A percentile compares a stretch with the other conserved stretches of the same genome.
phyloP scores from a whole-genome alignment of 2,888 invertebrate species.

The Lithophane socia region DNA sequence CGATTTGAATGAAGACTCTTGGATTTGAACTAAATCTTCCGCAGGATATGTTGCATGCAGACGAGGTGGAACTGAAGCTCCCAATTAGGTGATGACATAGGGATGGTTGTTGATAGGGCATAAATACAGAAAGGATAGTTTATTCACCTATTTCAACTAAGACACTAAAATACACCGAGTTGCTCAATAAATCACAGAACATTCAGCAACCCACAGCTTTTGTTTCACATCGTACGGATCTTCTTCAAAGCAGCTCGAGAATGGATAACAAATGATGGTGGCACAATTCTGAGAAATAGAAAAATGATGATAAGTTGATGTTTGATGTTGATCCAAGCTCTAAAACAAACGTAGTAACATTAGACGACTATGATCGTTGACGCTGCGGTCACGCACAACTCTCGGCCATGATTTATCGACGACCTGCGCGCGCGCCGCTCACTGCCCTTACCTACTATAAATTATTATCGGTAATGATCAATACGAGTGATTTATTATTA shows the following conservation, averaged over 20 bases:
- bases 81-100: not conserved
- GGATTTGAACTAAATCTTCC: not conserved
- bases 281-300: conserved; percentile 42
- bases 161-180: not conserved
- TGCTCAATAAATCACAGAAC: conserved; percentile 1
- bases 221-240: conserved; percentile 15
- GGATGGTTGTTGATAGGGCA: not conserved
- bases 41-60: not conserved
- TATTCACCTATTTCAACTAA: not conserved
- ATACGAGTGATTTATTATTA: conserved; percentile 85
- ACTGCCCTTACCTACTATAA: conserved; percentile 82
- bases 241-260: conserved; percentile 13
- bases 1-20: conserved; percentile 1
- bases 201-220: conserved; percentile 11
- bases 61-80: too few species aligned
- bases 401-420: conserved; percentile 76
- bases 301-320: conserved; percentile 45
- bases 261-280: conserved; percentile 50
- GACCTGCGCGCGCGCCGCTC: conserved; percentile 68
- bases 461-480: conserved; percentile 88
- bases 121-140: not conserved
- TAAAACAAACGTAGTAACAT: conserved; percentile 66
- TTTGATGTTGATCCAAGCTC: conserved; percentile 34
- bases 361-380: conserved; percentile 60
- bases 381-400: conserved; percentile 66